phyloP scores from a whole-genome alignment of 2,888 invertebrate species.

The Andrena praecox region DNA sequence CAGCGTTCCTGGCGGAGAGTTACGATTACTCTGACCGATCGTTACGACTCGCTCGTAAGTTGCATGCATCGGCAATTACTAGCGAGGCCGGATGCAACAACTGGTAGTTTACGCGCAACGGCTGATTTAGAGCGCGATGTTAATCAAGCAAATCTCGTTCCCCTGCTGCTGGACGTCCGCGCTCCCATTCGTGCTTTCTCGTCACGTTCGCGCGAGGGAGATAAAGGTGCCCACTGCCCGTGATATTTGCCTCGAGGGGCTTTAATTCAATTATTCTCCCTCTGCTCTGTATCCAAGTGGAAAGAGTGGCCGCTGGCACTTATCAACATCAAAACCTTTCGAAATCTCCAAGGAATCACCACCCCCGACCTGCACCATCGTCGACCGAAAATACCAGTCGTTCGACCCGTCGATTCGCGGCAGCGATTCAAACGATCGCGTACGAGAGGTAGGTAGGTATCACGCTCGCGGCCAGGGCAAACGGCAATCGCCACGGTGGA shows the following conservation, averaged over 20 bases:
- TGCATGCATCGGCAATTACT: slow-evolving; percentile 27
- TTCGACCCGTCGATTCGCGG: too few species aligned
- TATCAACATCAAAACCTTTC: too few species aligned
- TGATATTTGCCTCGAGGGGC: neutral
- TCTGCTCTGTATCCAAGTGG: neutral
- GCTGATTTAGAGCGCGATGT: slow-evolving; percentile 18
- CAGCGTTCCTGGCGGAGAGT: neutral
- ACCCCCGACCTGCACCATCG: too few species aligned
- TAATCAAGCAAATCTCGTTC: slow-evolving; percentile 33
- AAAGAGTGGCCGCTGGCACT: neutral
- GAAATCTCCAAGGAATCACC: too few species aligned
- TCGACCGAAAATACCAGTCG: too few species aligned
- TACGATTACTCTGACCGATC: slow-evolving; percentile 2
- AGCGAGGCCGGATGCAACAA: slow-evolving; percentile 20
- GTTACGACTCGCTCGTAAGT: slow-evolving; percentile 16
- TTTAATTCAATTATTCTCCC: slow-evolving; percentile 1
- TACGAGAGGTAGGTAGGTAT: too few species aligned
- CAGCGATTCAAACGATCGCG: too few species aligned
- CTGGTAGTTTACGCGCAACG: slow-evolving; percentile 25
- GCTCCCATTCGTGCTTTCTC: slow-evolving; percentile 8
- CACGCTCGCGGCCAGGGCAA: too few species aligned
- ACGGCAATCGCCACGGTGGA: too few species aligned
- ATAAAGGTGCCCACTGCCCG: neutral
- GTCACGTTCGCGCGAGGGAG: neutral
- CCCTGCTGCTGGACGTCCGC: slow-evolving; percentile 8